These are phyloP conservation scores for Stichopus chloronotus DNA, from an alignment of 35 echinoderm and acorn worm species.

Conservation along the genomic window DNA sequence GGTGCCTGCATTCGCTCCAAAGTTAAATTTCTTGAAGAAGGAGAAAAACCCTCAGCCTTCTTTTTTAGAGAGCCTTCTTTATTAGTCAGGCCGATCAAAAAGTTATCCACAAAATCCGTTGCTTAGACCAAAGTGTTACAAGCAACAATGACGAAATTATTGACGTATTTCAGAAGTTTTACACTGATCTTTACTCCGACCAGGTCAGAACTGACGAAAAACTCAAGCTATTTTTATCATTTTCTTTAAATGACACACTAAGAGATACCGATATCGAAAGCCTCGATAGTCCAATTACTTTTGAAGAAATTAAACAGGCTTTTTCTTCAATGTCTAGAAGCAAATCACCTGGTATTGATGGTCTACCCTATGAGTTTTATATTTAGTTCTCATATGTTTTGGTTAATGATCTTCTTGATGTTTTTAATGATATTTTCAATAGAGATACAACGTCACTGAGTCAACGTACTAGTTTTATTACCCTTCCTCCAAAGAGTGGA, in stretches of 20 bases:
- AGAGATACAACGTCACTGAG: background rate
- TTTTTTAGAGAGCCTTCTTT: background rate
- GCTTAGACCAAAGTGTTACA: background rate
- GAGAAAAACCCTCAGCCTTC: background rate
- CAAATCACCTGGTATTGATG: background rate
- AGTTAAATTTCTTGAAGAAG: background rate
- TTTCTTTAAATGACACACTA: background rate
- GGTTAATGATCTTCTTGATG: background rate
- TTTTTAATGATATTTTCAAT: background rate
- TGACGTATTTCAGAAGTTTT: background rate
- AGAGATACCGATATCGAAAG: background rate
- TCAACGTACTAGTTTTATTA: constrained; percentile 16
- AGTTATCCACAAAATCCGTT: background rate
- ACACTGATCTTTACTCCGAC: background rate
- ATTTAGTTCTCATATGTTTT: background rate
- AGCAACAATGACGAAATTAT: background rate
- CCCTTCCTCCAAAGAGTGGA: constrained; percentile 25
- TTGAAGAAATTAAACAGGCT: background rate
- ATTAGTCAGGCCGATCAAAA: background rate
- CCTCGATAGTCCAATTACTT: background rate
- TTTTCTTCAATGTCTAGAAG: background rate
- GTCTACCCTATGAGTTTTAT: background rate
- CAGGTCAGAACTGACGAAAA: background rate
- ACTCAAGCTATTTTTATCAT: background rate
- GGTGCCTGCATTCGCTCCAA: background rate